These are phyloP conservation scores for Polydrusus cervinus DNA, from an alignment of 2,888 invertebrate genomes.

Conservation along the genomic window DNA sequence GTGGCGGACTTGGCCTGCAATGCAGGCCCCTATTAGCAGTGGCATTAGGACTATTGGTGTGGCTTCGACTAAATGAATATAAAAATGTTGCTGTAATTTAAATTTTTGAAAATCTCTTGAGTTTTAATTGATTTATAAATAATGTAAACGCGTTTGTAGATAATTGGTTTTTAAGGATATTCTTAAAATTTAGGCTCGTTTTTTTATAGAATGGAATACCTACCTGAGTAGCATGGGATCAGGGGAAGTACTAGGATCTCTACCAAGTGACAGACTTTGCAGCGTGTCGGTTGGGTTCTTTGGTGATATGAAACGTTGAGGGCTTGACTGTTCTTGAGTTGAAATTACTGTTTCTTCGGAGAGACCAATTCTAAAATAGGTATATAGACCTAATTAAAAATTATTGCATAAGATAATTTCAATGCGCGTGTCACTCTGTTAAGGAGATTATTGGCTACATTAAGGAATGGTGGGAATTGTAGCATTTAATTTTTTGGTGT, in stretches of 20 bases:
- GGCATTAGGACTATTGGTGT: slow-evolving; percentile 68
- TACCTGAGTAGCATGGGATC: slow-evolving; percentile 61
- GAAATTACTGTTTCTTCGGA: slow-evolving; percentile 39
- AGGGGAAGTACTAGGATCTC: slow-evolving; percentile 63
- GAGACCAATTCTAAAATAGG: slow-evolving; percentile 34
- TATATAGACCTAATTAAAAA: neutral
- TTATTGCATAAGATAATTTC: neutral
- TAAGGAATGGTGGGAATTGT: no score
- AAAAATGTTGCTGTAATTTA: no score
- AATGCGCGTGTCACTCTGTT: no score
- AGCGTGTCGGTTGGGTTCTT: slow-evolving; percentile 32
- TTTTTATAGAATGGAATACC: no score
- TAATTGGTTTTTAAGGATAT: no score
- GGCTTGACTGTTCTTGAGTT: slow-evolving; percentile 32
- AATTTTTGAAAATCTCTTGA: no score
- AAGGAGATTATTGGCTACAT: no score
- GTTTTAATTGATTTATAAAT: no score
- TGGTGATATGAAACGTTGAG: slow-evolving; percentile 30
- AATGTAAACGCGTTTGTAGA: no score
- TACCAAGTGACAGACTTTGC: slow-evolving; percentile 21
- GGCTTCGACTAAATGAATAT: slow-evolving; percentile 61
- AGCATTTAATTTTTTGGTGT: no score
- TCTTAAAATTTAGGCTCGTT: no score
- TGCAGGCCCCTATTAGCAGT: slow-evolving; percentile 68
- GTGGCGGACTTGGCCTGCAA: slow-evolving; percentile 76